Evolutionary conservation across 2,113 vertebrate species (phyloP), one percentile per base, ranked within the genome.

Genomic region (Larimichthys polyactis): DNA sequence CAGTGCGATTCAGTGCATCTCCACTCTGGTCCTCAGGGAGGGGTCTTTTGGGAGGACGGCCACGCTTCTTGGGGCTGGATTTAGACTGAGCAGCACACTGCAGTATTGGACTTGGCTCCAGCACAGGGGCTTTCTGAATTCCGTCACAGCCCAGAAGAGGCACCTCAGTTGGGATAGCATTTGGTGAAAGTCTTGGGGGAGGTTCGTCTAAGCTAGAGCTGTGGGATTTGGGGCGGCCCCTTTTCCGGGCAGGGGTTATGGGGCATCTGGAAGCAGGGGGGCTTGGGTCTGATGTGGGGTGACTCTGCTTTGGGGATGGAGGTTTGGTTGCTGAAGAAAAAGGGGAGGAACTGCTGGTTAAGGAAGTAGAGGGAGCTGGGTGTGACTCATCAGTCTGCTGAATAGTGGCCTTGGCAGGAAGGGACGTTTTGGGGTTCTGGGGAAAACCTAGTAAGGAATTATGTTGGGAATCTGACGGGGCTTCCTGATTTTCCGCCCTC

Each of bases 21-120:
- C 77, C 77, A 0, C 76, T 71, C 14, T 46, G 81, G 65, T 84
- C 88, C 55, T 96, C 87, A 0, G 78, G 65, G 79, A 95, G 3
- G 92, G 95, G 94, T n/a, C 96, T 94, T 84, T 98, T 98, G 16
- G 97, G 97, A 19, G 97, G 98, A 11, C 98, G 96, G 49, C 97
- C 97, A 71, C 97, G 96, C 90, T 97, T 99, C 93, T 96, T 97
- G 11, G 95, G 97, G 87, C 96, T 95, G 64, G 91, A 92, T 77
- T 95, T 96, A 43, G 94, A 83, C 55, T 83, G 84, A 65, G 79
- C 11, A 1, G 78, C 59, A 77, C 88, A 69, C 63, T 84, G 82
- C 74, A 81, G 71, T n/a, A 78, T 43, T 49, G 96, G 93, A 59
- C 95, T 95, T 67, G 96, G 95, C 91, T 97, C 96, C 0, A 95